phyloP scores from a whole-genome alignment of 1,140 invertebrate species.

The Thaumatotibia leucotreta region DNA sequence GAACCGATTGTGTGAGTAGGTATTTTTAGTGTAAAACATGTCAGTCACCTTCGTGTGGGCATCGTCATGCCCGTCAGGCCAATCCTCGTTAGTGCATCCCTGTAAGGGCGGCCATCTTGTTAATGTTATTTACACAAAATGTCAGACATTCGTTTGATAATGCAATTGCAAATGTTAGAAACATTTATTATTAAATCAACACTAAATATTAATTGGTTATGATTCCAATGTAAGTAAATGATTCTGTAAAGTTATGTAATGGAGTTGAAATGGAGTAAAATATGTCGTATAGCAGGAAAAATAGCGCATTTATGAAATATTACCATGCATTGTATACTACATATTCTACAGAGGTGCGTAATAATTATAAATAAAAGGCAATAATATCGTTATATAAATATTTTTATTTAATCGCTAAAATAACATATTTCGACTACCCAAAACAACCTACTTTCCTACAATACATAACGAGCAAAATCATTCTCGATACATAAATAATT shows the following conservation, averaged over 20 bases:
- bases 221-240: background rate
- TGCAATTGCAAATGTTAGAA: background rate
- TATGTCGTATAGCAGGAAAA: slow-evolving; percentile 2
- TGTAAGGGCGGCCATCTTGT: slow-evolving; percentile 62
- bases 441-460: slow-evolving; percentile 6
- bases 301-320: background rate
- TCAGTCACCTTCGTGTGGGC: slow-evolving; percentile 68
- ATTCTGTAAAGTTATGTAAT: background rate
- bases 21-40: slow-evolving; percentile 38
- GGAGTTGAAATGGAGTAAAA: background rate
- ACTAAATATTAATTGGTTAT: slow-evolving; percentile 31
- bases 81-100: slow-evolving; percentile 64
- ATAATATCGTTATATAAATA: slow-evolving; percentile 51
- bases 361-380: slow-evolving; percentile 61
- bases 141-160: background rate
- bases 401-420: slow-evolving; percentile 46
- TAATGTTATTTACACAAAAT: slow-evolving; percentile 67
- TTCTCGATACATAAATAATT: slow-evolving; percentile 15
- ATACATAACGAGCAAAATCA: slow-evolving; percentile 14
- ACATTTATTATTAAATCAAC: slow-evolving; percentile 6
- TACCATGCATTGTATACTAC: slow-evolving; percentile 22
- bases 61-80: slow-evolving; percentile 64
- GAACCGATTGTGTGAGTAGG: slow-evolving; percentile 7
- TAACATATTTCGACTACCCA: slow-evolving; percentile 21
- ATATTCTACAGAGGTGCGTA: slow-evolving; percentile 16